Evolutionary conservation across 1,140 invertebrate species (phyloP), one percentile per base, ranked within the genome.

Genomic region (Drosophila obscura): DNA sequence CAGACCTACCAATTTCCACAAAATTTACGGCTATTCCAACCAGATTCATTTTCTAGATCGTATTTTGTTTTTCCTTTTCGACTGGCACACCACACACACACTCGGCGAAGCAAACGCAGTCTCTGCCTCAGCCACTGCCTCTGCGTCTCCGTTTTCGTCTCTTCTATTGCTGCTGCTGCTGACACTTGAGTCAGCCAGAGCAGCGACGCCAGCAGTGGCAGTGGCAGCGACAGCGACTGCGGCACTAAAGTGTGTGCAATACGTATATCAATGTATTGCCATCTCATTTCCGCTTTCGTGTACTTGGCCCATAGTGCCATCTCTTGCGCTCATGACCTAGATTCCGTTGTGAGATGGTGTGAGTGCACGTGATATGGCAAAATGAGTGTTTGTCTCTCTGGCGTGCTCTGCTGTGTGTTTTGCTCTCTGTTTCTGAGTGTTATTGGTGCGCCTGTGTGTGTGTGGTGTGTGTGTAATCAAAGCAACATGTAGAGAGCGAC

Each of bases 251-350:
- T 80, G 66, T 80, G 41, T 76, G 80, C 76, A 77, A 72, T 82
- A 62, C 77, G 57, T 76, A 62, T 85, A 67, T 83, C 82, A 66
- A 64, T 60, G 73, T 91, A 79, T 80, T 69, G 79, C 79, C 80
- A 77, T 91, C 90, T 91, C 90, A 65, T 89, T 91, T 91, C 85
- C 90, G 82, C 90, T 52, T 91, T 80, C 50, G 73, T 89, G 80
- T 67, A 76, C 73, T 91, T 88, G 80, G 77, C 65, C 65, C 67
- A 81, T 91, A 84, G 82, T 78, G 85, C 90, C 80, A 88, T 91
- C 90, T 91, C 85, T 91, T 91, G 80, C 90, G 90, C 90, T 91
- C 90, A 91, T 91, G 90, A 91, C 90, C 90, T 90, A 91, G 90
- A 91, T 91, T 91, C 84, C 84, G 72, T 5, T 62, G 65, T 59